Conservation (phyloP, 2,888 invertebrate species). For the Troides aeacus region DNA sequence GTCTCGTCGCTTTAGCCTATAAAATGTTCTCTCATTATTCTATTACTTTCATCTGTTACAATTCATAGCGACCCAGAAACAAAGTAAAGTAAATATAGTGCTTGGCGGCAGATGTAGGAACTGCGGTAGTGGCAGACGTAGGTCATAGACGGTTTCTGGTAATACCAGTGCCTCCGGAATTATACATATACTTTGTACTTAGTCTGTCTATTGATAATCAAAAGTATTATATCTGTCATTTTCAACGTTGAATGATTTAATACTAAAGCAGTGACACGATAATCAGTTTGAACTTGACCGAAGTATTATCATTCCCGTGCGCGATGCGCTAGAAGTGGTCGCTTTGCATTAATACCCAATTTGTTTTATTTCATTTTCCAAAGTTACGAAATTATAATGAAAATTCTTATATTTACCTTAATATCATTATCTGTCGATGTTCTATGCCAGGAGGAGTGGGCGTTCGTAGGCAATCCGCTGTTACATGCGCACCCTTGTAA, state of each 20-base stretch:
- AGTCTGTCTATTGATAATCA: no score
- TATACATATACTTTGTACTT: no score
- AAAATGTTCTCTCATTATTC: no score
- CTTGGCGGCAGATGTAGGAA: no score
- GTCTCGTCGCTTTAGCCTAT: no score
- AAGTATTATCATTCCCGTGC: not conserved
- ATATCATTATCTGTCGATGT: not conserved
- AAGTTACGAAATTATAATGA: not conserved
- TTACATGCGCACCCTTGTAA: conserved; percentile 25
- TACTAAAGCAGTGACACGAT: not conserved
- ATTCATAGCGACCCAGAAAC: no score
- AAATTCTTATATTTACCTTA: not conserved
- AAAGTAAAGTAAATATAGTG: no score
- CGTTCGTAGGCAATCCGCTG: conserved; percentile 23
- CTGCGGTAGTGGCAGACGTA: no score
- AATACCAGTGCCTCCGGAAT: no score
- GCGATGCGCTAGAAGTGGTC: not conserved
- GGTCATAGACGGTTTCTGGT: no score
- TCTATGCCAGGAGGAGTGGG: conserved; percentile 16
- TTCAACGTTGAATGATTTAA: not conserved
- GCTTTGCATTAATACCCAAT: not conserved
- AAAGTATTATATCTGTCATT: not conserved
- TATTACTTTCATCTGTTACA: no score
- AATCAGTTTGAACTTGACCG: conserved; percentile 8
- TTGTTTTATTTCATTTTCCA: not conserved